These are phyloP conservation scores for Camarhynchus parvulus DNA, from an alignment of 2,113 vertebrate species.

Conservation along the genomic window DNA sequence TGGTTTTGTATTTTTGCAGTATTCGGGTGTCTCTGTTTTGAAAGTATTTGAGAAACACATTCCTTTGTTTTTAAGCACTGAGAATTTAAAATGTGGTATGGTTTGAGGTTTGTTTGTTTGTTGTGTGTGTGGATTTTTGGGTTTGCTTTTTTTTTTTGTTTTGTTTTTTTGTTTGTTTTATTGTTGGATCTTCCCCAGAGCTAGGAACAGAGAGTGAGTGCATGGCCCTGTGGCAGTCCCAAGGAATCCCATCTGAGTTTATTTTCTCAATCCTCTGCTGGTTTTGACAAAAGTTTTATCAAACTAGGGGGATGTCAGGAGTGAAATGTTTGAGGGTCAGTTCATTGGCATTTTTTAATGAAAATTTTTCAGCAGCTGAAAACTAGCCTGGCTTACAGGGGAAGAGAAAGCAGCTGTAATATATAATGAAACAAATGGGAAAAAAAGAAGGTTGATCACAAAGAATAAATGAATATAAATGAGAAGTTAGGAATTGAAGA, in stretches of 20 bases:
- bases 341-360: background rate
- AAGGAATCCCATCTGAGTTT: background rate
- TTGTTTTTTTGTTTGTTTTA: background rate
- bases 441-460: background rate
- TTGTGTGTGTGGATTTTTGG: background rate
- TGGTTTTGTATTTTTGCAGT: background rate
- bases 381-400: background rate
- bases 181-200: background rate
- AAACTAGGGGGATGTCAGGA: background rate
- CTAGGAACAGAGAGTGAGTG: background rate
- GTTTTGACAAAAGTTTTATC: background rate
- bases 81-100: background rate
- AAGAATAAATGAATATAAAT: conserved; percentile 54
- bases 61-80: background rate
- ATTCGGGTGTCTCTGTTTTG: background rate
- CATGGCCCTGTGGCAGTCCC: background rate
- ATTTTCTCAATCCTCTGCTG: background rate
- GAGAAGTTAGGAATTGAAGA: background rate
- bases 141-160: background rate
- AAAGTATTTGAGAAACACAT: background rate
- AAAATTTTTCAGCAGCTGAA: background rate
- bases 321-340: background rate
- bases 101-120: rapidly evolving
- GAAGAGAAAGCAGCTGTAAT: background rate
- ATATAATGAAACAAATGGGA: conserved; percentile 13